phyloP scores from a whole-genome alignment of 2,797 vertebrate genomes.

The Dermochelys coriacea region DNA sequence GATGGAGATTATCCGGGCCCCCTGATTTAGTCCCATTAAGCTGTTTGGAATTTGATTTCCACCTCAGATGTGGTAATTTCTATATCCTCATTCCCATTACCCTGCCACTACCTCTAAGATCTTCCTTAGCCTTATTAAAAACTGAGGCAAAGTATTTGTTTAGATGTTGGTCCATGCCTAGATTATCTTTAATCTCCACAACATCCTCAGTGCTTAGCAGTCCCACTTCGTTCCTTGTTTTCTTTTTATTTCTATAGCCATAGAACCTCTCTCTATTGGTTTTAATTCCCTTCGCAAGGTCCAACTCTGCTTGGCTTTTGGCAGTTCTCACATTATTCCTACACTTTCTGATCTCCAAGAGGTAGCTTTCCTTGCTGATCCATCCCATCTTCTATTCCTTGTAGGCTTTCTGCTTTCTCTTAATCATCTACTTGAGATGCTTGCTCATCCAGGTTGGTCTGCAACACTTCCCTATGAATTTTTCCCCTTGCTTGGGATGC shows the following conservation, averaged over 20 bases:
- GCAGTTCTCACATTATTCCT: background rate
- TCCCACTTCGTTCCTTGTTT: background rate
- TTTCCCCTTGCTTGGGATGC: no score
- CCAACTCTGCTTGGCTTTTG: background rate
- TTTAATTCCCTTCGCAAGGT: background rate
- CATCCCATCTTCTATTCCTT: no score
- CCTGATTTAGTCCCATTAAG: no score
- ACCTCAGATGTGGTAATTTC: no score
- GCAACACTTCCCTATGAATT: no score
- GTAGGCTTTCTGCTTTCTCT: no score
- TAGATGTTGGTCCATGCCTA: background rate
- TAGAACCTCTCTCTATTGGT: background rate
- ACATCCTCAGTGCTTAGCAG: background rate
- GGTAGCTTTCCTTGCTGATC: background rate
- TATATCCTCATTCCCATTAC: no score
- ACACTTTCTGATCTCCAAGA: background rate
- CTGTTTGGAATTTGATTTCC: no score
- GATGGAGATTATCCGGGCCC: no score
- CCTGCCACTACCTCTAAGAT: background rate
- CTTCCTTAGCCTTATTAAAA: background rate
- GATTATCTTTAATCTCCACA: background rate
- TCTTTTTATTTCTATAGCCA: background rate
- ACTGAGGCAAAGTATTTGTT: no score
- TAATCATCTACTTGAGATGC: no score
- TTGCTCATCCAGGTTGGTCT: no score